These are phyloP conservation scores for Ceratitis capitata DNA, from an alignment of 1,140 invertebrate genomes.

Conservation along the genomic window DNA sequence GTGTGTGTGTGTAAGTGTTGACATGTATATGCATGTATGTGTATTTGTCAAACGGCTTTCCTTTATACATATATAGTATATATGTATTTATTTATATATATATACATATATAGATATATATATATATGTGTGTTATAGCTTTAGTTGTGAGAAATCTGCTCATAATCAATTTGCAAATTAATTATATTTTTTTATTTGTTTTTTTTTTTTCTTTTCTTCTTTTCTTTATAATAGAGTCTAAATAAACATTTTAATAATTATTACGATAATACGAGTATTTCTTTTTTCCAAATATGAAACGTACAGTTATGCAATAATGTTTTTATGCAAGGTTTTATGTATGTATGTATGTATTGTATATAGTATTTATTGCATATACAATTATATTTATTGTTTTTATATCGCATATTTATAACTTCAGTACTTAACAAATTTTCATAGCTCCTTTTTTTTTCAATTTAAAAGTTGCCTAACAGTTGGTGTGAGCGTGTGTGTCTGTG, in stretches of 20 bases:
- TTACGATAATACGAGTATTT: not conserved
- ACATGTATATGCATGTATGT: not conserved
- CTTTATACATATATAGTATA: too few relatives aligned
- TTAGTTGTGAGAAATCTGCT: not conserved
- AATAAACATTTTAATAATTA: not conserved
- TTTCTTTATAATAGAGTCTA: conserved; percentile 17
- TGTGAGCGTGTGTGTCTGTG: too few relatives aligned
- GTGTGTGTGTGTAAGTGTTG: not conserved
- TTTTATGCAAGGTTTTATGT: not conserved
- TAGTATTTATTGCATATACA: not conserved
- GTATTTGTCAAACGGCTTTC: too few relatives aligned
- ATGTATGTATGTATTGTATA: not conserved
- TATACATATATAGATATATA: not conserved
- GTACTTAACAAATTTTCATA: conserved; percentile 17
- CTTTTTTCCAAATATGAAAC: not conserved
- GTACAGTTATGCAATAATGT: not conserved
- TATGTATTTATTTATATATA: not conserved
- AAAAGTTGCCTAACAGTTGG: too few relatives aligned
- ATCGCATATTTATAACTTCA: not conserved
- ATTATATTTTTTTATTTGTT: conserved; percentile 3
- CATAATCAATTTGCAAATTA: conserved; percentile 29
- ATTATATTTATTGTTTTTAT: not conserved
- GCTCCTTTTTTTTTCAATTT: too few relatives aligned
- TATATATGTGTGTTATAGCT: not conserved
- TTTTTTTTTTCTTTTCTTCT: too few relatives aligned